Evolutionary conservation across 2,113 vertebrate species (phyloP).

Genomic region (Euleptes europaea): DNA sequence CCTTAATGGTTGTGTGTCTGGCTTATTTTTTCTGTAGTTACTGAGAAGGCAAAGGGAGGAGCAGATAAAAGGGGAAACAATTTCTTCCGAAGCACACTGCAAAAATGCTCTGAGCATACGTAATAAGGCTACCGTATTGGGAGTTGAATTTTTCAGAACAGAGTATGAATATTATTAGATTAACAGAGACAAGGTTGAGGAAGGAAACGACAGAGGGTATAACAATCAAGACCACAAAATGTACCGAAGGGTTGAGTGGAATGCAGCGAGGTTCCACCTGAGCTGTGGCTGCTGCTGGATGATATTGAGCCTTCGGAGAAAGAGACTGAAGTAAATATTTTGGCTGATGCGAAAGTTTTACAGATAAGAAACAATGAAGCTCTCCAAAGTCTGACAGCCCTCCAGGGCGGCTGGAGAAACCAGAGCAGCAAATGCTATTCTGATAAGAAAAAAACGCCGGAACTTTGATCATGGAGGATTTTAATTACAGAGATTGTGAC

Average conservation of each 20-base stretch:
- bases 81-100: not conserved
- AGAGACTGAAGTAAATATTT: constrained; percentile 29
- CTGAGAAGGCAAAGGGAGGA: not conserved
- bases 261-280: not conserved
- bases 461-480: constrained; percentile 53
- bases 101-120: not conserved
- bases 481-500: constrained; percentile 54
- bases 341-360: constrained; percentile 37
- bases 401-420: constrained; percentile 41
- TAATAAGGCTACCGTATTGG: not conserved
- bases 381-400: constrained; percentile 31
- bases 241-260: not conserved
- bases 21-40: not conserved
- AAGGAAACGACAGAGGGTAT: not conserved
- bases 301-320: constrained; percentile 4
- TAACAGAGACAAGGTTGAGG: constrained; percentile 12
- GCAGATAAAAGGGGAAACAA: not conserved
- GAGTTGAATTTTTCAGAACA: constrained; percentile 5
- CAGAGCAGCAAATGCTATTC: constrained; percentile 50
- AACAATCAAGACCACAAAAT: not conserved
- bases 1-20: not conserved
- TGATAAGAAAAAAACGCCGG: constrained; percentile 24
- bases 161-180: constrained; percentile 24
- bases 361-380: constrained; percentile 47
- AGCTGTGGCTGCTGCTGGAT: not conserved